phyloP scores from a whole-genome alignment of 2,888 invertebrate genomes.

The Athripsodes cinereus region DNA sequence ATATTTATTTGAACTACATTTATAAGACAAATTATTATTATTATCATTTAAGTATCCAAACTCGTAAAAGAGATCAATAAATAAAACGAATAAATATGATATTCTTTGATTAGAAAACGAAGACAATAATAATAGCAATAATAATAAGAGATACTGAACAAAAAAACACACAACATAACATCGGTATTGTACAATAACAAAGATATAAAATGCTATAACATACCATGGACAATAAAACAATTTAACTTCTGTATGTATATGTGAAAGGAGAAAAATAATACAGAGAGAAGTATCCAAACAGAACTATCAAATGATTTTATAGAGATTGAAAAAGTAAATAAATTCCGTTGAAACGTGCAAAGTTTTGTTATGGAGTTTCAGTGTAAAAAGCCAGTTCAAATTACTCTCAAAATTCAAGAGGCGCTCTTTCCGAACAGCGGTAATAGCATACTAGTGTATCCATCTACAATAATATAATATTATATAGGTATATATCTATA shows the following conservation, averaged over 20 bases:
- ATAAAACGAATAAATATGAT: not conserved
- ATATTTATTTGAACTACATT: no score
- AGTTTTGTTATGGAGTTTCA: slow-evolving; percentile 1
- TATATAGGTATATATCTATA: not conserved
- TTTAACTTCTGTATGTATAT: not conserved
- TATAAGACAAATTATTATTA: no score
- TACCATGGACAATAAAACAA: not conserved
- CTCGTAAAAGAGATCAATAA: not conserved
- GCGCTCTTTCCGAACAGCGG: slow-evolving; percentile 2
- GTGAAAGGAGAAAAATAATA: no score
- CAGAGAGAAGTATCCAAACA: not conserved
- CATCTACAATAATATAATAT: not conserved
- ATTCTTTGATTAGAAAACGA: not conserved
- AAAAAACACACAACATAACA: not conserved
- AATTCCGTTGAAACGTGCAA: slow-evolving; percentile 1
- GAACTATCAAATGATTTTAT: not conserved
- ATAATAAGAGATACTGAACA: not conserved
- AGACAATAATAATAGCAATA: not conserved
- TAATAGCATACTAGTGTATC: not conserved
- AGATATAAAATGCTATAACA: not conserved
- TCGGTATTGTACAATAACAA: not conserved
- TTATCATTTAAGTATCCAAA: not conserved
- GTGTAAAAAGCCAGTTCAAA: slow-evolving; percentile 4
- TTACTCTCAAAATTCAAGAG: slow-evolving; percentile 8
- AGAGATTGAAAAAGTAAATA: slow-evolving; percentile 5